These are phyloP conservation scores for Leptopilina syphax DNA, from an alignment of 2,888 invertebrate genomes.

Conservation along the genomic window DNA sequence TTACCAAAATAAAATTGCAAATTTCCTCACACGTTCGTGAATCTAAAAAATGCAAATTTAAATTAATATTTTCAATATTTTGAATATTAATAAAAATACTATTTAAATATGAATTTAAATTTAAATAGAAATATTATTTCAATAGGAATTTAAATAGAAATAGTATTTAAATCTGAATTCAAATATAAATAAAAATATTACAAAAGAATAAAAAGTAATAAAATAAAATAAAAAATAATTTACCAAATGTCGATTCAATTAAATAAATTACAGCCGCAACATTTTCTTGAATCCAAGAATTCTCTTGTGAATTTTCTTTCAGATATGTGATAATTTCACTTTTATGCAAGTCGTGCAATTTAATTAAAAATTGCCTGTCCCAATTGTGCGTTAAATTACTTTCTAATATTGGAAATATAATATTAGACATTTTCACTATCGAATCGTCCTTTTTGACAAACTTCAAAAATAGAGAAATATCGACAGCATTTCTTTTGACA, in stretches of 20 bases:
- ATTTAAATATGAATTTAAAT: no score
- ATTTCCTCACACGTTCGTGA: slow-evolving; percentile 60
- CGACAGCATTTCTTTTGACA: slow-evolving; percentile 78
- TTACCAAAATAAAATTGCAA: slow-evolving; percentile 65
- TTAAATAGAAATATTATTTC: no score
- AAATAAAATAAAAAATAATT: slow-evolving; percentile 43
- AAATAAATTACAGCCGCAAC: slow-evolving; percentile 80
- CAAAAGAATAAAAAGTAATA: slow-evolving; percentile 29
- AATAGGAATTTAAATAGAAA: no score
- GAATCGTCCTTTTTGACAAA: slow-evolving; percentile 75
- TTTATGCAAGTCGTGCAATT: slow-evolving; percentile 81
- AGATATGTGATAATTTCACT: slow-evolving; percentile 80
- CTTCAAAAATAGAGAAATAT: slow-evolving; percentile 77
- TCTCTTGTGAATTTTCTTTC: slow-evolving; percentile 56
- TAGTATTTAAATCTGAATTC: no score
- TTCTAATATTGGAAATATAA: slow-evolving; percentile 81
- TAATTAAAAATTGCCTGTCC: slow-evolving; percentile 78
- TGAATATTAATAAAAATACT: no score
- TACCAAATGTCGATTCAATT: slow-evolving; percentile 75
- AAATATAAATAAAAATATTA: no score
- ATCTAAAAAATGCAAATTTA: slow-evolving; percentile 56
- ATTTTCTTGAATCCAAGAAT: slow-evolving; percentile 76
- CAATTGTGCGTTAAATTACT: slow-evolving; percentile 75
- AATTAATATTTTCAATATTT: background rate
- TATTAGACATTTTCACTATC: slow-evolving; percentile 80